Base-by-base conservation (phyloP, 2,113 vertebrate genomes). In the Cairina moschata region DNA sequence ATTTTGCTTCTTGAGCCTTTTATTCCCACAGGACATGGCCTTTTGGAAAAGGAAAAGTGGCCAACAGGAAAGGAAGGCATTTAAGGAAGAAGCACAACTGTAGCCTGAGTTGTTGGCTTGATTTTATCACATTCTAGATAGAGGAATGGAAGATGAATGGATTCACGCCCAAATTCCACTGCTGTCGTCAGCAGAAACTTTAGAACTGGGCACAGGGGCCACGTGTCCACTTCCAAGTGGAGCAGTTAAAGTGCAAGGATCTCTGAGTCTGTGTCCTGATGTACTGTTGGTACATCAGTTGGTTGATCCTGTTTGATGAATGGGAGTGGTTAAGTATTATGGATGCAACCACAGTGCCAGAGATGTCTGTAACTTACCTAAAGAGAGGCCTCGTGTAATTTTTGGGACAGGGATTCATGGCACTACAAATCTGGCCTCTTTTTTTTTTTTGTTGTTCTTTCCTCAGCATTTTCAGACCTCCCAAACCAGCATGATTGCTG, bases 131-230 rank as follows among this genome's bases (percentile, higher is more conserved):
- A 60, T 72, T 75, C 65, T 48, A 58, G 76, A 72, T 56, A 69
- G 68, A 88, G 55, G 52, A 93, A 87, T 66, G 73, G 76, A 79
- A 96, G 76, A 76, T 73, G 71, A 75, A 84, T 69, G 28, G 58
- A 82, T 89, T 96, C 80, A 76, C 77, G 75, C 77, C 83, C 93
- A 89, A 72, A 93, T 96, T 96, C 88, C 77, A 25, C 10, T 84
- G 40, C 22, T 92, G 74, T 82, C 83, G 79, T 72, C 77, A 95
- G 28, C 31, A 76, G 66, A 91, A 93, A 94, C 67, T 96, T 94
- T 76, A 94, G 59, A 88, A 79, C 28, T 14, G 44, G 44, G 44
- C 40, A 62, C n/a, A 48, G 69, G 28, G 81, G 34, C 63, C 62
- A 69, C 2, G 4, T 78, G 60, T 77, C 75, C 55, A 75, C 26